Evolutionary conservation across 2,797 vertebrate species (phyloP).

Genomic region (Thaleichthys pacificus): DNA sequence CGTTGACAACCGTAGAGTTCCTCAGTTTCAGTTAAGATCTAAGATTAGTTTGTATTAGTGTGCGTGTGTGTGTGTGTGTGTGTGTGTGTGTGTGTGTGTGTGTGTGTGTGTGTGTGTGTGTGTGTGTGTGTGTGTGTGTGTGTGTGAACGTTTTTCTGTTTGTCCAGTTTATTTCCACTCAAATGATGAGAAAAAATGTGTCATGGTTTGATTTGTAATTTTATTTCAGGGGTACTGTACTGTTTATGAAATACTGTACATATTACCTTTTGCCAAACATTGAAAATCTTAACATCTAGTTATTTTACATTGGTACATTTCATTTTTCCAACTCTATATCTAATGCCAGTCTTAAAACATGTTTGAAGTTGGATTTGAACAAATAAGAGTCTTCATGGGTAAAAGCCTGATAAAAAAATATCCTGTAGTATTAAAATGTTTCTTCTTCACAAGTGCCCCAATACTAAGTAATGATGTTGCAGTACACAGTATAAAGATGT

Average conservation of each 20-base stretch:
- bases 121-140: background rate
- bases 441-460: too few relatives aligned
- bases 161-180: background rate
- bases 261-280: background rate
- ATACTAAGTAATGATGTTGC: too few relatives aligned
- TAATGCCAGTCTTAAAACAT: background rate
- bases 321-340: too few relatives aligned
- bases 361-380: background rate
- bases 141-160: background rate
- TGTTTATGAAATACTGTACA: background rate
- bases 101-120: background rate
- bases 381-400: too few relatives aligned
- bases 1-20: background rate
- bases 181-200: background rate
- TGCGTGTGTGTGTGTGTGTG: background rate
- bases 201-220: background rate
- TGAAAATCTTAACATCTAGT: background rate
- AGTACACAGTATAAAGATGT: too few relatives aligned
- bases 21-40: constrained; percentile 35
- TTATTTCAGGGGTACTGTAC: constrained; percentile 1
- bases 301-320: too few relatives aligned
- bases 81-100: background rate
- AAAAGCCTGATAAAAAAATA: too few relatives aligned
- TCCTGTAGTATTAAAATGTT: too few relatives aligned
- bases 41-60: background rate